A percentile compares a stretch with the other conserved stretches of the same genome.
Evolutionary conservation across 2,888 invertebrate genomes (phyloP).

Genomic region (Girardia tigrina): DNA sequence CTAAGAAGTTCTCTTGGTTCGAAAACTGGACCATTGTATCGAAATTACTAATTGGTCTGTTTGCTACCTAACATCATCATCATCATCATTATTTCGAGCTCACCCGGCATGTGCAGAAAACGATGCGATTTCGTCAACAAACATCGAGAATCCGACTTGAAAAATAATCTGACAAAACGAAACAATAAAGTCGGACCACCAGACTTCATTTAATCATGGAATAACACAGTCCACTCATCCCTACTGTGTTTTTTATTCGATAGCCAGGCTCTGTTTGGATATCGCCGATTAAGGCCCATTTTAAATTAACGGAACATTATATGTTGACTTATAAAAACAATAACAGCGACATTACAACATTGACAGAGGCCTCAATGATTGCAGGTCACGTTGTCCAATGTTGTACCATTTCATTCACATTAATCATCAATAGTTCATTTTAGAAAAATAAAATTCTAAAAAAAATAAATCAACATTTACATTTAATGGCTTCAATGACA

Average conservation of each 20-base stretch:
- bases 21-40: neutral
- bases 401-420: neutral
- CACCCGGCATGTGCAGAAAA: conserved; percentile 8
- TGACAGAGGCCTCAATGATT: conserved; percentile 17
- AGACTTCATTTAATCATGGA: neutral
- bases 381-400: conserved; percentile 20
- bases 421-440: neutral
- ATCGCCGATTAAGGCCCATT: conserved; percentile 19
- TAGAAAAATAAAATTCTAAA: too few species aligned
- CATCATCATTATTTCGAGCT: neutral
- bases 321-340: conserved; percentile 19
- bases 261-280: neutral
- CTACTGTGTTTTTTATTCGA: conserved; percentile 13
- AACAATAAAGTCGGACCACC: neutral
- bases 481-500: conserved; percentile 31
- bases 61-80: neutral
- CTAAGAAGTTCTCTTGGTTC: neutral
- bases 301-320: conserved; percentile 17
- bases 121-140: neutral
- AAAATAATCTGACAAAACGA: neutral
- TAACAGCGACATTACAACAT: neutral
- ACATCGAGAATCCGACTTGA: conserved; percentile 4
- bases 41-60: neutral
- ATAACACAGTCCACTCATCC: neutral
- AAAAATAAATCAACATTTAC: neutral